These are phyloP conservation scores for Sebastes flavidus DNA, from an alignment of 2,797 vertebrate species.

Conservation along the genomic window DNA sequence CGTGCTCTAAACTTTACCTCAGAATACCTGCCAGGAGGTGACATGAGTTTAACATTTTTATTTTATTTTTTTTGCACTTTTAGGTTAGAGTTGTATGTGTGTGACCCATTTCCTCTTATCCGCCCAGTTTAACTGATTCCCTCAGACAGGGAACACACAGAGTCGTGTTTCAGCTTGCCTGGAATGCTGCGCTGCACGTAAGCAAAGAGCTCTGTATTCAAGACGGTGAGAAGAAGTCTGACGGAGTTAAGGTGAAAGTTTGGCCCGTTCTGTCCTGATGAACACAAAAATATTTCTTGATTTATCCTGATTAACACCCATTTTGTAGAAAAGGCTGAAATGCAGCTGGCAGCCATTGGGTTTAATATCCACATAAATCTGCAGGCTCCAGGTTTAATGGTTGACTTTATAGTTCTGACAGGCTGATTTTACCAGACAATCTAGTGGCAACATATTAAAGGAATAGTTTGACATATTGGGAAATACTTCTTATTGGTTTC, in stretches of 20 bases:
- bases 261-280: not conserved
- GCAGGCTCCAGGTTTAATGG: not conserved
- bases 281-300: not conserved
- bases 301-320: conserved; percentile 4
- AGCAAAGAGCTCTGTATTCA: conserved; percentile 17
- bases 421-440: not conserved
- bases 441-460: not conserved
- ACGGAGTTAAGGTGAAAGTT: conserved; percentile 15
- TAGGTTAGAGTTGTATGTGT: conserved; percentile 23
- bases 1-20: not conserved
- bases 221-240: conserved; percentile 24
- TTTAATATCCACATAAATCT: conserved; percentile 3
- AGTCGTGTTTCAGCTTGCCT: conserved; percentile 66
- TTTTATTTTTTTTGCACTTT: conserved; percentile 4
- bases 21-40: conserved; percentile 11
- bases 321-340: conserved; percentile 8
- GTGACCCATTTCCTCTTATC: conserved; percentile 51
- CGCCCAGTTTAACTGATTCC: conserved; percentile 62
- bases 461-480: not conserved
- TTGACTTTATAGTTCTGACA: not conserved
- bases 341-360: not conserved
- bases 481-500: not conserved
- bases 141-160: conserved; percentile 30
- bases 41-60: conserved; percentile 19
- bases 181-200: conserved; percentile 69